Conservation (phyloP, 2,888 invertebrate genomes). For the Empis stercorea region DNA sequence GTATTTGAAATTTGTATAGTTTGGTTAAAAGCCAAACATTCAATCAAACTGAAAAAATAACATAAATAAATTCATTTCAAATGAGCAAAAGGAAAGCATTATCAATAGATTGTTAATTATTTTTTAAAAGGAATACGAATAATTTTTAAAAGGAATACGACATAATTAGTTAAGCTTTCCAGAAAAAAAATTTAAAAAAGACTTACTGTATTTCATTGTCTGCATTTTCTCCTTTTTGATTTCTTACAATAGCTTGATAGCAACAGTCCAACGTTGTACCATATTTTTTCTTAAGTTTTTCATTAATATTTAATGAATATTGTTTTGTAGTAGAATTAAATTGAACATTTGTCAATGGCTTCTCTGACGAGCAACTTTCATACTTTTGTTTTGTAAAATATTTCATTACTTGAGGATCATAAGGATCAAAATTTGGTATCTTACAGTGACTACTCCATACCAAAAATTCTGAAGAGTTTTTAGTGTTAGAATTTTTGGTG, state of each 20-base stretch:
- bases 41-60: slow-evolving; percentile 16
- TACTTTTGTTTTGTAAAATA: slow-evolving; percentile 42
- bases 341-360: slow-evolving; percentile 26
- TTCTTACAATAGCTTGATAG: slow-evolving; percentile 28
- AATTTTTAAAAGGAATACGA: no score
- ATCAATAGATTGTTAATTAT: no score
- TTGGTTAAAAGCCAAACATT: slow-evolving; percentile 38
- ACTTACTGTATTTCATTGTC: slow-evolving; percentile 25
- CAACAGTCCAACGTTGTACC: slow-evolving; percentile 24
- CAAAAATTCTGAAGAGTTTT: slow-evolving; percentile 35
- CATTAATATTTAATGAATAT: slow-evolving; percentile 25
- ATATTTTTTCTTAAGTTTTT: slow-evolving; percentile 15
- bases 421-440: slow-evolving; percentile 48
- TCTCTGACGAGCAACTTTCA: slow-evolving; percentile 37
- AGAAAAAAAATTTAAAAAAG: no score
- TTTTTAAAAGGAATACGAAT: no score
- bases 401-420: slow-evolving; percentile 41
- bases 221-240: slow-evolving; percentile 19
- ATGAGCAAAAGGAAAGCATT: no score
- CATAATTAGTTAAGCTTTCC: no score
- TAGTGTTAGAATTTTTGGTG: no score
- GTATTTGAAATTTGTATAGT: slow-evolving; percentile 27
- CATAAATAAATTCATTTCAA: no score
- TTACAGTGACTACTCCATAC: slow-evolving; percentile 47
- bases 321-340: slow-evolving; percentile 20